Base-by-base conservation (phyloP, 2,113 vertebrate species). In the Bubo bubo region DNA sequence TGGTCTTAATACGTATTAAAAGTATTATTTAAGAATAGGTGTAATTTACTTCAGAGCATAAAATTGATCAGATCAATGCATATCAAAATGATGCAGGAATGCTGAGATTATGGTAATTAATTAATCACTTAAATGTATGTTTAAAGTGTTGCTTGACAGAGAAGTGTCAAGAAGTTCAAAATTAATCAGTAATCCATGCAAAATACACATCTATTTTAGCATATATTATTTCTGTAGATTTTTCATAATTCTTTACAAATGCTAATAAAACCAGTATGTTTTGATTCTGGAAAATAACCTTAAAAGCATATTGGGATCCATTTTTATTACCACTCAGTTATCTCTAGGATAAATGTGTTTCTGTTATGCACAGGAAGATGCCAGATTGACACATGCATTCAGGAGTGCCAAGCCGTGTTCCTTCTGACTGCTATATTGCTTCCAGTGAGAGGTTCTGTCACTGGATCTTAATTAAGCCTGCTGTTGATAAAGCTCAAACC, bases 61-160 rank as follows among this genome's bases (percentile, higher is more conserved):
- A 93, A 95, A 93, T 28, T 82, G 45, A 96, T 95, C 73, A 77
- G 70, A 94, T 88, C 77, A 58, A 52, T 76, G 70, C 47, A 64
- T 62, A 90, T 67, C 18, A 91, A 93, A 95, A 86, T 79, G 53
- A 86, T 76, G 23, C 37, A 82, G 0, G 4, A 79, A 89, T 88
- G 50, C 53, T 72, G 84, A 94, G 58, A 94, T 94, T 91, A 93
- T 67, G 77, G 84, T 76, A 93, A 91, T 97, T 96, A 95, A 88
- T 90, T 96, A 95, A 95, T 93, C 87, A 95, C 50, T 30, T 82
- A 90, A 91, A 93, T 58, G n/a, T 74, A 70, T 88, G 47, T 94
- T 96, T 94, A 79, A 97, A 90, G 41, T 93, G 67, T 79, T 0
- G 19, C 20, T 87, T 95, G 87, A 80, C 63, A 73, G 80, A 73